Base-by-base conservation (phyloP, 1,140 invertebrate genomes). In the Spodoptera litura region DNA sequence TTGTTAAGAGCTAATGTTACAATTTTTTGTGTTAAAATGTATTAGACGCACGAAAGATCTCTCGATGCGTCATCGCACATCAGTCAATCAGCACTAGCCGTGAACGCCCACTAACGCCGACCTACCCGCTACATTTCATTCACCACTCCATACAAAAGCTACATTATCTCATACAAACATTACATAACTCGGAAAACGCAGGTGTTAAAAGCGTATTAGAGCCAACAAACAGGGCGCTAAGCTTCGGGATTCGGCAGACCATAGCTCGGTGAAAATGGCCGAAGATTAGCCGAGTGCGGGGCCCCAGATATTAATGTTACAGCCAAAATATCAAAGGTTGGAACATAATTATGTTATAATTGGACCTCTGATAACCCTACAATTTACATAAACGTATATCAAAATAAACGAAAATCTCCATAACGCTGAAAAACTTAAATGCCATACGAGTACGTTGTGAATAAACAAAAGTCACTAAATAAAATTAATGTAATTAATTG, bases 121-220 rank as follows among this genome's bases (percentile, higher is more conserved):
- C 44, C 6, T 44, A 55, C 10, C 25, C 62, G 52, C 74, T 74
- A 83, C 85, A 88, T 88, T 84, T 90, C 84, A 84, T 72, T 92
- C 89, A 84, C 20, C 85, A 87, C 81, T 85, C 80, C 75, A 85
- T 88, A 83, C 82, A 89, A 90, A 89, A 88, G 84, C 81, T 83
- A 87, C 88, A 90, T 91, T 86, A 91, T 89, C 82, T 90, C 85
- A 87, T 88, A 87, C 89, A 85, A 85, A 88, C 85, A 83, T 88
- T 91, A 87, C 89, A 89, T 89, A 93, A 92, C 83, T 89, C 85
- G 83, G 84, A 83, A 80, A 89, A 89, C 88, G 83, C 89, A 93
- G 91, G 91, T 92, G 90, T 92, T 93, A 92, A 94, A 94, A 93
- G 84, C 91, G 85, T 92, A 94, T 94, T 93, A 93, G 83, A 82